phyloP scores from a whole-genome alignment of 2,888 invertebrate species.

The Phania funesta region DNA sequence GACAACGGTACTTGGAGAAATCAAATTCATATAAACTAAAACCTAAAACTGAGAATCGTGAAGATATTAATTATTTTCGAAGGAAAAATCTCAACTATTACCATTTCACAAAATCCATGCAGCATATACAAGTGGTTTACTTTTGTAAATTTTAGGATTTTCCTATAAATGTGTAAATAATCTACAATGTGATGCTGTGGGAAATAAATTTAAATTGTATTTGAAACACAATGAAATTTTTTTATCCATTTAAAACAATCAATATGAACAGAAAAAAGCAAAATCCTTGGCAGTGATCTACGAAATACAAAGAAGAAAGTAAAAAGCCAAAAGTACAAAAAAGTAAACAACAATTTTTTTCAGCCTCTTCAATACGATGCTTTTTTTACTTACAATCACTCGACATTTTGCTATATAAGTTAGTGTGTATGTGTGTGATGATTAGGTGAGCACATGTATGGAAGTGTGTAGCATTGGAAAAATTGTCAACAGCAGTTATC shows the following conservation, averaged over 20 bases:
- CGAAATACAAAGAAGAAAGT: slow-evolving; percentile 25
- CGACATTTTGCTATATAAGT: background rate
- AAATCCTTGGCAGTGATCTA: slow-evolving; percentile 65
- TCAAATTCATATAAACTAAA: too few species aligned
- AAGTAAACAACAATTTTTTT: background rate
- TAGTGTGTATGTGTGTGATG: background rate
- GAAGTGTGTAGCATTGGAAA: slow-evolving; percentile 6
- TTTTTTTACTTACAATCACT: slow-evolving; percentile 52
- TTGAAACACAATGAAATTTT: background rate
- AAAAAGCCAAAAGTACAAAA: background rate
- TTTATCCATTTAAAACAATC: slow-evolving; percentile 51
- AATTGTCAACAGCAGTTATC: slow-evolving; percentile 12
- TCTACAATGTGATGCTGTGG: background rate
- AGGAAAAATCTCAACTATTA: too few species aligned
- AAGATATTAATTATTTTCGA: too few species aligned
- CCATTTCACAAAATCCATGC: too few species aligned
- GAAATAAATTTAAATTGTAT: slow-evolving; percentile 21
- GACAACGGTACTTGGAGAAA: too few species aligned
- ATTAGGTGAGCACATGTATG: background rate
- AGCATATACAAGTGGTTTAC: too few species aligned
- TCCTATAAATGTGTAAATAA: too few species aligned
- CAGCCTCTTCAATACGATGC: slow-evolving; percentile 38
- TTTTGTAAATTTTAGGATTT: too few species aligned
- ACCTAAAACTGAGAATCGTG: too few species aligned
- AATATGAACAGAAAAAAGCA: slow-evolving; percentile 4